These are phyloP conservation scores for Sebastes jordani DNA, from an alignment of 2,797 vertebrate genomes.

Conservation along the genomic window DNA sequence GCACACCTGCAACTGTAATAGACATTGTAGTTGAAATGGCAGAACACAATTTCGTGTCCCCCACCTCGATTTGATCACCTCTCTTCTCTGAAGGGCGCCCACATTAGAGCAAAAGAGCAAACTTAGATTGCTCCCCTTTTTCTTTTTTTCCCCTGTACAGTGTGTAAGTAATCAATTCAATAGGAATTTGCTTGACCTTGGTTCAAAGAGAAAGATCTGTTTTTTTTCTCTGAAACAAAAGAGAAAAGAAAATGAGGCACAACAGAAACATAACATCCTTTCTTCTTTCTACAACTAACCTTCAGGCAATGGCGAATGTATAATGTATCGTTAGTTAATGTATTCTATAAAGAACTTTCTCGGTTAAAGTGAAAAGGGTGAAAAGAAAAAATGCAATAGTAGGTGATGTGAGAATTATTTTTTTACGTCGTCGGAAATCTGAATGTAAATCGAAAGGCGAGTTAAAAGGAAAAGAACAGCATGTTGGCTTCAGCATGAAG, in stretches of 20 bases:
- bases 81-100: background rate
- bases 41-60: background rate
- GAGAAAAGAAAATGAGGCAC: conserved; percentile 17
- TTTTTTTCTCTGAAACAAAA: conserved; percentile 13
- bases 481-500: background rate
- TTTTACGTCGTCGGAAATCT: background rate
- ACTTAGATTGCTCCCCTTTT: background rate
- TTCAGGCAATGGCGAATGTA: conserved; percentile 42
- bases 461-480: background rate
- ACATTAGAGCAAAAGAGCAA: conserved; percentile 5
- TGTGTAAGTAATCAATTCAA: conserved; percentile 23
- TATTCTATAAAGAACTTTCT: conserved; percentile 23
- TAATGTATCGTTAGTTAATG: conserved; percentile 45
- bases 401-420: background rate
- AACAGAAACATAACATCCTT: conserved; percentile 4
- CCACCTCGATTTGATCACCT: background rate
- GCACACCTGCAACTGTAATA: background rate
- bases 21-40: background rate
- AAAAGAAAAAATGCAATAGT: background rate
- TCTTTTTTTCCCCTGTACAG: background rate
- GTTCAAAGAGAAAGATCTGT: conserved; percentile 9
- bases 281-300: conserved; percentile 30
- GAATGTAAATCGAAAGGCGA: background rate
- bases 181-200: conserved; percentile 41
- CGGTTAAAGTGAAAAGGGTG: background rate